Base-by-base conservation (phyloP, 2,888 invertebrate species). In the Marronus borbonicus region DNA sequence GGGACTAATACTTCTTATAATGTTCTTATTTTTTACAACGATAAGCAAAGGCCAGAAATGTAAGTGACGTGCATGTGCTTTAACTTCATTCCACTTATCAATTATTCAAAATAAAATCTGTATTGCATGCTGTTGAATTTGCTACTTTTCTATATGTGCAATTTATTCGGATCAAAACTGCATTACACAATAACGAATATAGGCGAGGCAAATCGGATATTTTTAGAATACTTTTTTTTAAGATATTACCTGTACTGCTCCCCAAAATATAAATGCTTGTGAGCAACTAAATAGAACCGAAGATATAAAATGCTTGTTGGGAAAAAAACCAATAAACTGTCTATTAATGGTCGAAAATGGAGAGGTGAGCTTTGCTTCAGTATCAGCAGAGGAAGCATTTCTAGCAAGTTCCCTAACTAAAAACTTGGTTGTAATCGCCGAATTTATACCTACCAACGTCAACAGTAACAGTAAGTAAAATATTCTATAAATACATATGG, bases 341-440 rank as follows among this genome's bases (percentile, higher is more conserved):
- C 90, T 93, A 0, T 83, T 92, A 7, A 90, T 89, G 81, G 84
- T 93, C 64, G 87, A 89, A 0, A 86, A 89, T 5, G 90, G 90
- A 0, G 84, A 89, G 31, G 92, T 90, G 0, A 31, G 28, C 28
- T 50, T 68, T 68, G 50, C 68, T 7, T 50, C 68, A 28, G 50
- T 68, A 84, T 88, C 89, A 0, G 91, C 93, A 3, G 93, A 94
- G 84, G 92, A 93, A 83, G 89, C 92, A 4, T 84, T 93, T 1
- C 85, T 93, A 5, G 88, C 92, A 12, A 86, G 89, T 0, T 89
- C 89, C 44, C 86, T 89, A 68, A 88, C 89, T 0, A 87, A 85
- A 1, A 88, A 87, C 50, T 86, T 89, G 76, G 85, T 89, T 0
- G 90, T 92, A 0, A 81, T 92, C 0, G 92, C 90, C 4, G 89